These are phyloP conservation scores for Hyperopisus bebe DNA, from an alignment of 2,113 vertebrate species.

Conservation along the genomic window DNA sequence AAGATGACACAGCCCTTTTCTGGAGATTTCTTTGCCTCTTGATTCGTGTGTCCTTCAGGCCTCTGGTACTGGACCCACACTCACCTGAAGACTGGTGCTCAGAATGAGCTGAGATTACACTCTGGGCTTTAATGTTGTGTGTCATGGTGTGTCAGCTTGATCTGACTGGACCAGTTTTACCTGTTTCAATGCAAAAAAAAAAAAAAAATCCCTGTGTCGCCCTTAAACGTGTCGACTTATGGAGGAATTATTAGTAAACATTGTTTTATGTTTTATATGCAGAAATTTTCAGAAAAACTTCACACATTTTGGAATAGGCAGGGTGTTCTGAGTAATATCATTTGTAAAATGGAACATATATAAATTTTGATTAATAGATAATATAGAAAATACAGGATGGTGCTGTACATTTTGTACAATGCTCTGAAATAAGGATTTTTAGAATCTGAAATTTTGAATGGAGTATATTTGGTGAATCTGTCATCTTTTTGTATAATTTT, in stretches of 20 bases:
- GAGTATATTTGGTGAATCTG: neutral
- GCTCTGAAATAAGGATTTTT: neutral
- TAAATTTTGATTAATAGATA: neutral
- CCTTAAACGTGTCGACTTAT: neutral
- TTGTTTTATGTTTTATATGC: neutral
- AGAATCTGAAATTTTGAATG: neutral
- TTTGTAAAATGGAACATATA: neutral
- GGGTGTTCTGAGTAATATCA: neutral
- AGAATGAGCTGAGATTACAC: neutral
- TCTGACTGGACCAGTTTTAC: conserved; percentile 8
- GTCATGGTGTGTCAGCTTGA: neutral
- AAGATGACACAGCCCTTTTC: neutral
- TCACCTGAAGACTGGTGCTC: neutral
- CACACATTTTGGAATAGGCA: neutral
- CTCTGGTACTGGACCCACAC: neutral
- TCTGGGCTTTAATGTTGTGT: neutral
- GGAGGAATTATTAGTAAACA: neutral
- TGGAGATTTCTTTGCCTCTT: neutral
- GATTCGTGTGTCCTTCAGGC: neutral
- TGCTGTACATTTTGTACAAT: neutral
- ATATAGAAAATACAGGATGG: neutral
- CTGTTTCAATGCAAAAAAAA: neutral
- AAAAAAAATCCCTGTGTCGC: neutral
- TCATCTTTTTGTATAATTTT: neutral
- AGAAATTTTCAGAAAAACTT: neutral